Base-by-base conservation (phyloP, 2,797 vertebrate genomes). In the Phrynocephalus vlangalii region DNA sequence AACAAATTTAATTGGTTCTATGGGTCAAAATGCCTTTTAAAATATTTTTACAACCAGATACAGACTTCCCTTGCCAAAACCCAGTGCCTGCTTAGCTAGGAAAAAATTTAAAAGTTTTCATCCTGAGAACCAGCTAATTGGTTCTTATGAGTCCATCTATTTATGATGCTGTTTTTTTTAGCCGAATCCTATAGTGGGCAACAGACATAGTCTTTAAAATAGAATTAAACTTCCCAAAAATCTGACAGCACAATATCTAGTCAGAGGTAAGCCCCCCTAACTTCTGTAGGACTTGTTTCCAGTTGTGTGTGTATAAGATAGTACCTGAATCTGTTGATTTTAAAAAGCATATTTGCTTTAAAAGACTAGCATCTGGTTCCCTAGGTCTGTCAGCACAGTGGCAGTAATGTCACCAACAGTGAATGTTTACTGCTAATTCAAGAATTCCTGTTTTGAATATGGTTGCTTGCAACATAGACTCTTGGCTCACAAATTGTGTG, bases 121-220 rank as follows among this genome's bases (percentile, higher is more conserved):
- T 56, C 52, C 52, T 56, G 52, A 56, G 52, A 56, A 90, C 80
- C 68, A 44, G 78, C 71, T 86, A 52, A 50, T 88, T 87, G 1
- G 33, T 24, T 28, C 1, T 0, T 70, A 22, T 60, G 83, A 89
- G 48, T 91, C 70, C 90, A 67, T 26, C 84, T 87, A 26, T 83
- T 94, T 90, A 86, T 86, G 48, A 71, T 56, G 76, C n/a, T 20
- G 87, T 2, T 2, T 79, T 80, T 60, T 89, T 90, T 86, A 85
- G 38, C 85, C 63, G 76, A 38, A 78, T 18, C 60, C 63, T 90
- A 88, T 60, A 71, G 0, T 6, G 78, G 81, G 86, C 70, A 3
- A 84, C 87, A 30, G 24, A 86, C 44, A 52, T 77, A 16, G 33
- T 88, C 75, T 68, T 83, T 91, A 77, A 82, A 73, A 63, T 4